These are phyloP conservation scores for Drosophila athabasca DNA, from an alignment of 1,140 invertebrate species.

Conservation along the genomic window DNA sequence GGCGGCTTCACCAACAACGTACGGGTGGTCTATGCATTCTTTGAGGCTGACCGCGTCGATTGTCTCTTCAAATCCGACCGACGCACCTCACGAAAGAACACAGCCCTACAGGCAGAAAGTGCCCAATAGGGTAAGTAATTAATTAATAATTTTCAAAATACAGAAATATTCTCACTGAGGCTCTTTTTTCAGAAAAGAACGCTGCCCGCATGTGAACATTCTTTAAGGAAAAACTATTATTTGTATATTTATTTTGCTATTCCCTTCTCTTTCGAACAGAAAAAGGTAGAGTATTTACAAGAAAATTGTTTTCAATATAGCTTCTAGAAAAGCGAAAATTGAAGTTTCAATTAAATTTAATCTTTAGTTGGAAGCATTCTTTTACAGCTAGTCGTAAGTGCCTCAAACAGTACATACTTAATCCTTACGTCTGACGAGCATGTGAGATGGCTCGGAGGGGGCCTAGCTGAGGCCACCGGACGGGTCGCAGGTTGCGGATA, in stretches of 20 bases:
- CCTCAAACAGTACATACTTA: too few species aligned
- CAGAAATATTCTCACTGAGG: background rate
- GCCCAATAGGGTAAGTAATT: background rate
- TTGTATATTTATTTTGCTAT: background rate
- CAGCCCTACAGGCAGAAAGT: slow-evolving; percentile 20
- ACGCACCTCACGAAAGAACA: slow-evolving; percentile 39
- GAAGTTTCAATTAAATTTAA: too few species aligned
- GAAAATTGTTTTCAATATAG: too few species aligned
- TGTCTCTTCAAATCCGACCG: slow-evolving; percentile 57
- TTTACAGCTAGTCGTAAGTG: too few species aligned
- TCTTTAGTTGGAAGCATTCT: too few species aligned
- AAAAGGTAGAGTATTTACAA: too few species aligned
- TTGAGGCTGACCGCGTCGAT: slow-evolving; percentile 68
- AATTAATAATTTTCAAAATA: background rate
- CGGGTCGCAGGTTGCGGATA: too few species aligned
- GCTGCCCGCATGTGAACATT: background rate
- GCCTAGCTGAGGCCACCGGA: too few species aligned
- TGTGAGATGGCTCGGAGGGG: too few species aligned
- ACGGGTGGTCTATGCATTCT: slow-evolving; percentile 92
- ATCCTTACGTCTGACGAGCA: too few species aligned
- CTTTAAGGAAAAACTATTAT: background rate
- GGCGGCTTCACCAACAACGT: slow-evolving; percentile 98
- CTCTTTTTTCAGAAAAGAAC: slow-evolving; percentile 13
- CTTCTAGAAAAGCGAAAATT: too few species aligned
- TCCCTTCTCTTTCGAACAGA: too few species aligned